Evolutionary conservation across 2,113 vertebrate genomes (phyloP), one percentile per base, ranked within the genome.

Genomic region (Sakesphorus luctuosus): DNA sequence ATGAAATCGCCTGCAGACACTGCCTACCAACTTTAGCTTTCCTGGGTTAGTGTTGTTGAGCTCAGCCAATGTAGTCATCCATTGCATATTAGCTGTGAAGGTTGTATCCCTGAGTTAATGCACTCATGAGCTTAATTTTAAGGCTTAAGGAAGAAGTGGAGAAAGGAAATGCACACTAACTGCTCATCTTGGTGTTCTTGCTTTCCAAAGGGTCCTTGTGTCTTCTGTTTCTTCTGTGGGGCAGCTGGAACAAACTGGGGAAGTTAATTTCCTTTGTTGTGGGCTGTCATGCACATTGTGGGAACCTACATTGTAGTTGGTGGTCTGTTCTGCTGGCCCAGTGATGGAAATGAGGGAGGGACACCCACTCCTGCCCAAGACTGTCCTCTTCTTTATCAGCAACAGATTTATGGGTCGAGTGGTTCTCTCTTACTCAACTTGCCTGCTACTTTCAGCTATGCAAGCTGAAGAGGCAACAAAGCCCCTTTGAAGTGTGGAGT

Each of bases 1-100:
- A 33, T 44, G 31, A 16, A 80, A 35, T 2, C 62, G 29, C 24
- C 24, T 74, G 26, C 47, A 74, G 43, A 59, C 26, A 7, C 9
- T 77, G 18, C 26, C 49, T 33, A 6, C 16, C 4, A 26, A 35
- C 1, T 47, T 69, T 50, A 74, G 23, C 35, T 66, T 50, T 58
- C 26, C 44, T 0, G 0, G 13, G 3, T 62, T 49, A 17, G 25
- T 8, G 10, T 7, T 55, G n/a, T 10, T 67, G 78, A 84, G n/a
- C 13, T 84, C 65, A 75, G 36, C 23, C 31, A 77, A n/a, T 7
- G 8, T 11, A n/a, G 28, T 71, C 5, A 28, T 44, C 29, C n/a
- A 18, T 29, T 35, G 6, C 1, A 0, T 58, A 5, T 49, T 46
- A 55, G 9, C 61, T 84, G 25, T 55, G n/a, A 74, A 84, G 43